Evolutionary conservation across 2,888 invertebrate genomes (phyloP).

Genomic region (Apamea sordens): DNA sequence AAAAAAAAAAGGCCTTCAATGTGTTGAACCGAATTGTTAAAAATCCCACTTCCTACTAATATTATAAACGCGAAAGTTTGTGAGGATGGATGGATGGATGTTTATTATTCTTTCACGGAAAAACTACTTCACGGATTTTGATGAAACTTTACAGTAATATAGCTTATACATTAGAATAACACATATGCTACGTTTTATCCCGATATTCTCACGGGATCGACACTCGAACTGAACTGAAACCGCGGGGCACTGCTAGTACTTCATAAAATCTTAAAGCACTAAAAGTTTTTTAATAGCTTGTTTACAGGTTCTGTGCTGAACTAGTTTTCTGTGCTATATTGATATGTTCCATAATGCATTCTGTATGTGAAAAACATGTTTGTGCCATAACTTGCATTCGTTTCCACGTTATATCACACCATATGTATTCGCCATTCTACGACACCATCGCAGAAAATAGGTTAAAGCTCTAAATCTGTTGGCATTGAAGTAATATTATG

Average conservation of each 20-base stretch:
- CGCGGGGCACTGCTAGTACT: too few species aligned
- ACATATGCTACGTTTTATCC: too few species aligned
- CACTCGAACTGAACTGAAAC: too few species aligned
- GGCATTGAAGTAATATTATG: constrained; percentile 26
- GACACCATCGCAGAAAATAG: constrained; percentile 16
- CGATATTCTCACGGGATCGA: too few species aligned
- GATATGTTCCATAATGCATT: constrained; percentile 35
- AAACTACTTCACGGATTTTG: too few species aligned
- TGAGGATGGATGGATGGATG: too few species aligned
- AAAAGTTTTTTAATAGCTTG: constrained; percentile 42
- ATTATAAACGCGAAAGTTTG: too few species aligned
- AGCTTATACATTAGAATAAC: too few species aligned
- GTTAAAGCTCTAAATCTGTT: constrained; percentile 26
- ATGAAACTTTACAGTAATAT: too few species aligned
- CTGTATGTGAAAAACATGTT: constrained; percentile 48
- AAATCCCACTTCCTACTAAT: too few species aligned
- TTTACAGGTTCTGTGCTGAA: constrained; percentile 39
- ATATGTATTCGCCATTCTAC: not conserved
- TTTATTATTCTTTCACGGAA: too few species aligned
- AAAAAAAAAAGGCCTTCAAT: not conserved
- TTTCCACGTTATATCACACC: constrained; percentile 23
- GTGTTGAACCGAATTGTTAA: too few species aligned
- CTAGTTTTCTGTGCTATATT: constrained; percentile 33
- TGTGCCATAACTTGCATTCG: constrained; percentile 28
- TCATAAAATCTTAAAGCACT: not conserved